Percentiles rank a stretch among this genome's conserved stretches.
phyloP scores from a whole-genome alignment of 2,113 vertebrate species.

The Geococcyx californianus region DNA sequence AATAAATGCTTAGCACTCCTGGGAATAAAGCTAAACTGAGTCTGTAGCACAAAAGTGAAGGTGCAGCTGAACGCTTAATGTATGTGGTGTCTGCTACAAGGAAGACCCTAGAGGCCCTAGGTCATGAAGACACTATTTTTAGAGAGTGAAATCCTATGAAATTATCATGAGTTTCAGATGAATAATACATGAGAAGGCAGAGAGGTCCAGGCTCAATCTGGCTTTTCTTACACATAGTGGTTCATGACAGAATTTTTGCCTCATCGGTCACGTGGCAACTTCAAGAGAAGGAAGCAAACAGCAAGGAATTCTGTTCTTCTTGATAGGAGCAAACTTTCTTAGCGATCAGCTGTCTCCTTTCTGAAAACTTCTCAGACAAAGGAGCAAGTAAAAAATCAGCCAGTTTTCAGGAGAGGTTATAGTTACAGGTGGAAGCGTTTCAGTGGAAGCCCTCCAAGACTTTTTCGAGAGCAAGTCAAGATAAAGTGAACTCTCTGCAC shows the following conservation, averaged over 20 bases:
- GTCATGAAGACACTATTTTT: not conserved
- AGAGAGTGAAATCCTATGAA: not conserved
- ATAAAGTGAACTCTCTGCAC: not conserved
- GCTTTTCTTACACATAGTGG: not conserved
- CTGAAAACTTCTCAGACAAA: not conserved
- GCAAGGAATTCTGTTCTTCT: not conserved
- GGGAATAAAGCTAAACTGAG: not conserved
- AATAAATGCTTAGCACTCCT: not conserved
- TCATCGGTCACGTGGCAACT: not conserved
- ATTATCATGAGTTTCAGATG: not conserved
- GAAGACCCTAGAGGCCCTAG: not conserved
- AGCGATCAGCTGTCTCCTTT: not conserved
- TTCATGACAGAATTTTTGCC: not conserved
- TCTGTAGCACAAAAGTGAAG: not conserved
- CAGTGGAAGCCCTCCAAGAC: not conserved
- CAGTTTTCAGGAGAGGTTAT: not conserved
- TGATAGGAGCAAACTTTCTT: not conserved
- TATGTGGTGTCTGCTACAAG: not conserved
- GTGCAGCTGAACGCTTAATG: not conserved
- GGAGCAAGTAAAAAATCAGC: not conserved
- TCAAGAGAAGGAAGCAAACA: not conserved
- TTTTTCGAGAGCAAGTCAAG: not conserved
- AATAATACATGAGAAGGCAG: conserved; percentile 7
- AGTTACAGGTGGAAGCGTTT: not conserved
- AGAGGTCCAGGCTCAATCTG: not conserved